Evolutionary conservation across 2,113 vertebrate species (phyloP).

Genomic region (Kobus ellipsiprymnus): DNA sequence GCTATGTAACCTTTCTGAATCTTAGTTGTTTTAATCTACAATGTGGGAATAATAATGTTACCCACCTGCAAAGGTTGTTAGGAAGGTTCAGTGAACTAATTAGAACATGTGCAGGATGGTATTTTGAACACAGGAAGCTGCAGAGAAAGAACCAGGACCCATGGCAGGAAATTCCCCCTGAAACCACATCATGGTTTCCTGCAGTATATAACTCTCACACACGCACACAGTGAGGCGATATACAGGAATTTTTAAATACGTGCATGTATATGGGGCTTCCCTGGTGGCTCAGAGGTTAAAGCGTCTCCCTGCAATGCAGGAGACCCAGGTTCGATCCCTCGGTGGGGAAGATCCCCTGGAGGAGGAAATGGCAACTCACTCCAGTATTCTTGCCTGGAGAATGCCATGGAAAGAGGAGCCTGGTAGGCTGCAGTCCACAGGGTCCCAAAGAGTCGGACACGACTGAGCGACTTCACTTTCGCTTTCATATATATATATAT

Average conservation of each 20-base stretch:
- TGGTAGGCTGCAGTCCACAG: too few species aligned
- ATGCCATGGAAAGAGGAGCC: background rate
- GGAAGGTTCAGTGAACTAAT: background rate
- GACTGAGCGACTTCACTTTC: too few species aligned
- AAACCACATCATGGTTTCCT: background rate
- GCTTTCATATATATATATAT: background rate
- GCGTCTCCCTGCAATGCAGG: background rate
- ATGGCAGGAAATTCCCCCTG: background rate
- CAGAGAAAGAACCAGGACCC: background rate
- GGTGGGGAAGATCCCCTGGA: background rate
- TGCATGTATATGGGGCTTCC: background rate
- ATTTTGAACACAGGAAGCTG: background rate
- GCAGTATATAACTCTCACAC: accelerated
- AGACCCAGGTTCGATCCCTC: background rate
- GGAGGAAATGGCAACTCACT: background rate
- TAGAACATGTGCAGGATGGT: background rate
- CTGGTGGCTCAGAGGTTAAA: background rate
- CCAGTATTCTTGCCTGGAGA: background rate
- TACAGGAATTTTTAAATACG: too few species aligned
- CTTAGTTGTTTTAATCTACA: background rate
- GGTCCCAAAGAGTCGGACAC: too few species aligned
- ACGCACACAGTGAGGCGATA: background rate
- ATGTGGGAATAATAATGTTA: background rate
- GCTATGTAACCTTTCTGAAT: background rate
- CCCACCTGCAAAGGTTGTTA: accelerated